Evolutionary conservation across 92 coral and sea anemone genomes (phyloP), one percentile per base, ranked within the genome.

Genomic region (Paragorgia papillata): DNA sequence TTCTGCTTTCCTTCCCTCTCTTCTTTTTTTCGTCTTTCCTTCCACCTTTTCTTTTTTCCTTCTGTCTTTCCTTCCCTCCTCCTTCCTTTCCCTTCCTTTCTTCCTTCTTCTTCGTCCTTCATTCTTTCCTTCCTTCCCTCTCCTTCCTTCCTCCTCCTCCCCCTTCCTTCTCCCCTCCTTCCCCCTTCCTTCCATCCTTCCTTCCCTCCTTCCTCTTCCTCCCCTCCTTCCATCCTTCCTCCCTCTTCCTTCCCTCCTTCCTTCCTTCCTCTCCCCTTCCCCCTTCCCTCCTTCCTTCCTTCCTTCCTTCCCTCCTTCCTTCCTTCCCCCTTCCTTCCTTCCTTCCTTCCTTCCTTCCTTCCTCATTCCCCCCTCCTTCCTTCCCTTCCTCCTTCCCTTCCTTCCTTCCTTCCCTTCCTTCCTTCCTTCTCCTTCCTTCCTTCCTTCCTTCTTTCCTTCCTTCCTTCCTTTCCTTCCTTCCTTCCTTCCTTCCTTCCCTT

Each of bases 131-230:
- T 46, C 53, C 53, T 46, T 46, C n/a, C 53, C n/a, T 46, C 43
- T 46, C 53, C n/a, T 46, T 46, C 53, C 53, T 46, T 7, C 53
- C 53, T 46, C 2, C n/a, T n/a, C 15, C 15, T n/a, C 53, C 15
- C 15, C 53, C 53, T 46, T 46, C 53, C 53, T 46, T 46, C 53
- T n/a, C n/a, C 53, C n/a, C n/a, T 15, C 53, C n/a, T 46, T 37
- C 43, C 6, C n/a, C 53, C n/a, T 46, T 46, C 53, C n/a, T 46
- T 15, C n/a, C 53, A n/a, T 7, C n/a, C 14, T 46, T 46, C 53
- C 53, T 15, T 46, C n/a, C n/a, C n/a, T 46, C 15, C 53, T 15
- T 15, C 15, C 14, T n/a, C n/a, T 15, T 15, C 53, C n/a, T 46
- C 14, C 53, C n/a, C 15, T n/a, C 12, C 43, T 12, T 46, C 53